Percentiles rank a stretch among this genome's conserved stretches.
These are phyloP conservation scores for Sarcophaga caerulescens DNA, from an alignment of 2,888 invertebrate genomes.

Conservation along the genomic window DNA sequence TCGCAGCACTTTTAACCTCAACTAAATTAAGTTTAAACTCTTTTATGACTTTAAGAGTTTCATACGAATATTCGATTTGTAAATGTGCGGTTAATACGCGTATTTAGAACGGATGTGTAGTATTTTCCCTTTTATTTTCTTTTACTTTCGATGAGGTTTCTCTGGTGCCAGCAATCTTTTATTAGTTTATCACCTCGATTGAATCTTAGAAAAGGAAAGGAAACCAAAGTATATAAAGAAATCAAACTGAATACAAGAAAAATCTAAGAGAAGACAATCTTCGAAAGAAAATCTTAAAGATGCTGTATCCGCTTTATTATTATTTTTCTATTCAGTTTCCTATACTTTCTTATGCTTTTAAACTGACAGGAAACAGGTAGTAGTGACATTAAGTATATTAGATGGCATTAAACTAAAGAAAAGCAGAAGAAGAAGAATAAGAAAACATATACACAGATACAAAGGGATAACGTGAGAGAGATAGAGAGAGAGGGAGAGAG, in stretches of 20 bases:
- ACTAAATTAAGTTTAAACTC: constrained; percentile 42
- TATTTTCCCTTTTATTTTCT: neutral
- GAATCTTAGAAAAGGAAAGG: constrained; percentile 32
- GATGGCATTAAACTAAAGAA: constrained; percentile 41
- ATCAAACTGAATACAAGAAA: constrained; percentile 5
- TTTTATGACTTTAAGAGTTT: constrained; percentile 17
- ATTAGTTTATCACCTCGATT: constrained; percentile 61
- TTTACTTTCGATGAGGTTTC: neutral
- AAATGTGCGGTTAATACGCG: neutral
- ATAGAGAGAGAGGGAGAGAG: neutral
- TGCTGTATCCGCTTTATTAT: constrained; percentile 60
- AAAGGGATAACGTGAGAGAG: neutral
- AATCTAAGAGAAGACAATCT: neutral
- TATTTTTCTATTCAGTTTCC: neutral
- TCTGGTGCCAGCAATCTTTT: constrained; percentile 38
- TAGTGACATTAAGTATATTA: constrained; percentile 66
- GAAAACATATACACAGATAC: too few relatives aligned
- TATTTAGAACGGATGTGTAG: constrained; percentile 21
- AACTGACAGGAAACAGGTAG: constrained; percentile 66
- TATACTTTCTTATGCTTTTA: neutral
- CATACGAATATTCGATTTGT: neutral
- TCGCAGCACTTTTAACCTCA: neutral
- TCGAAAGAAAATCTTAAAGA: constrained; percentile 36
- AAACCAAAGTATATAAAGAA: constrained; percentile 15
- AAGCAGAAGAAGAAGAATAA: too few relatives aligned